Evolutionary conservation across 2,797 vertebrate species (phyloP).

Genomic region (Pogoniulus pusillus): DNA sequence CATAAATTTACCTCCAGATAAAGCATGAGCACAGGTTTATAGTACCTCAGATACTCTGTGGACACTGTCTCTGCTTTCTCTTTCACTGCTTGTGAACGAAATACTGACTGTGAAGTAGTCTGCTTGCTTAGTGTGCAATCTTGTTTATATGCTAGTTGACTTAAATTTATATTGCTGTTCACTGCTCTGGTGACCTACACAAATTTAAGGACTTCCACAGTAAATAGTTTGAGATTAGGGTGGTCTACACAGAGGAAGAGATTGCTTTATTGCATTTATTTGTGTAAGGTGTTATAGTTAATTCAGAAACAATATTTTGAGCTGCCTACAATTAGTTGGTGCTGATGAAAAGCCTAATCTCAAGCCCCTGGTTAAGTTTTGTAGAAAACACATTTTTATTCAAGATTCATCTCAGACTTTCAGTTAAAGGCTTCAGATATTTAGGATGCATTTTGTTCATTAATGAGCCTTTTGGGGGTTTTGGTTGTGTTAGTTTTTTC

Average conservation of each 20-base stretch:
- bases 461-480: background rate
- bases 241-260: background rate
- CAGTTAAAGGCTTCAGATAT: background rate
- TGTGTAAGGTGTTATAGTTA: background rate
- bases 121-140: background rate
- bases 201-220: background rate
- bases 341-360: background rate
- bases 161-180: background rate
- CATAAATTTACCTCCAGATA: background rate
- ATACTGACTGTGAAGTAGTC: background rate
- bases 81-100: background rate
- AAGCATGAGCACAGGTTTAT: background rate
- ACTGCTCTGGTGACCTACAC: background rate
- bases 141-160: background rate
- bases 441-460: background rate
- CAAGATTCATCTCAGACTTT: background rate
- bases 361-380: background rate
- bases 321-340: background rate
- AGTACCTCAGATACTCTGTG: background rate
- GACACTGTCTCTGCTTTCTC: accelerated
- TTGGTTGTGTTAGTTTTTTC: background rate
- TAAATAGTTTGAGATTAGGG: background rate
- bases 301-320: background rate
- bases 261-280: background rate
- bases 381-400: background rate